phyloP scores from a whole-genome alignment of 2,888 invertebrate species.

The Hyposoter dolosus region DNA sequence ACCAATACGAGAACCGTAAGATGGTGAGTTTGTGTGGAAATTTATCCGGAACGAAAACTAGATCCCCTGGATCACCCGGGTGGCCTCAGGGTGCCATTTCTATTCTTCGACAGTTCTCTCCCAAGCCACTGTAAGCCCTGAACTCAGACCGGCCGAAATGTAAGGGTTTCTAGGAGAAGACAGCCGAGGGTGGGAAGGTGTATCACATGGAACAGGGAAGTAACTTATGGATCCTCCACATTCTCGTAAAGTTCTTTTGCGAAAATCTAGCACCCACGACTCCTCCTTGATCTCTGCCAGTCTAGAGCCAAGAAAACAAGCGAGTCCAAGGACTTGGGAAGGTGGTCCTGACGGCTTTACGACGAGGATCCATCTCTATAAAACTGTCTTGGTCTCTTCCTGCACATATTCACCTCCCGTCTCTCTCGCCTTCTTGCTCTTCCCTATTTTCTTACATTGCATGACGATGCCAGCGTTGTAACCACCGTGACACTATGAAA shows the following conservation, averaged over 20 bases:
- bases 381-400: constrained; percentile 79
- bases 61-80: constrained; percentile 61
- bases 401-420: constrained; percentile 11
- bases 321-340: constrained; percentile 74
- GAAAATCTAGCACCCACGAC: constrained; percentile 48
- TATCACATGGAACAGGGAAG: constrained; percentile 57
- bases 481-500: constrained; percentile 52
- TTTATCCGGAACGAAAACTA: constrained; percentile 71
- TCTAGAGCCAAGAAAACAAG: constrained; percentile 71
- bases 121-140: constrained; percentile 28
- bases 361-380: constrained; percentile 82
- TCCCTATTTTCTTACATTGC: constrained; percentile 45
- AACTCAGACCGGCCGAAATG: constrained; percentile 67
- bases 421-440: constrained; percentile 46
- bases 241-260: constrained; percentile 74
- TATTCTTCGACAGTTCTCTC: constrained; percentile 14
- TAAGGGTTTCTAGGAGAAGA: constrained; percentile 65
- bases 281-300: constrained; percentile 60
- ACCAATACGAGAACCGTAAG: not conserved
- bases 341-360: constrained; percentile 81
- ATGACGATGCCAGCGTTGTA: constrained; percentile 48
- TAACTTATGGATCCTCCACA: constrained; percentile 79
- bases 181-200: constrained; percentile 51
- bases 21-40: constrained; percentile 54
- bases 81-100: constrained; percentile 37